Evolutionary conservation across 35 echinoderm and acorn worm genomes (phyloP).

Genomic region (Acanthaster planci): DNA sequence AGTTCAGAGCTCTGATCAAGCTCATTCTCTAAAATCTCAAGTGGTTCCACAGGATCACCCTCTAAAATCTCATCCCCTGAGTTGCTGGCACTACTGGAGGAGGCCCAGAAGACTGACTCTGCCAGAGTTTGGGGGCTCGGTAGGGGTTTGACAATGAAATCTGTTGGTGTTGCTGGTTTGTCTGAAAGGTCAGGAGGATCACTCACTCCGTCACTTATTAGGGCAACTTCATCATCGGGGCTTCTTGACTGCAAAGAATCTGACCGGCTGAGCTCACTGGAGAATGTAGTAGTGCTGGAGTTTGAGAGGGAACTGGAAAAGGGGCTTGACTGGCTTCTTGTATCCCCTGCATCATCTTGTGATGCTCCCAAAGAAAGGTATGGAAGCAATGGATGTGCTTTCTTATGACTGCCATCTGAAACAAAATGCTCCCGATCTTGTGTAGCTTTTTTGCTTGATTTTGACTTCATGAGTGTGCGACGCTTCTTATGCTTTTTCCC

Average conservation of each 20-base stretch:
- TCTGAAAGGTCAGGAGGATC: conserved; percentile 16
- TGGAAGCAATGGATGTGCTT: too few species aligned
- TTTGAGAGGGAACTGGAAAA: conserved; percentile 13
- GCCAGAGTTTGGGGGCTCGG: neutral
- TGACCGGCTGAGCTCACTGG: neutral
- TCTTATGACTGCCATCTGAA: too few species aligned
- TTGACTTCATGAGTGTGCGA: neutral
- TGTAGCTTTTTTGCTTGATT: neutral
- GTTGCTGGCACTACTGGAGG: neutral
- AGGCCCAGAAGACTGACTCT: conserved; percentile 13
- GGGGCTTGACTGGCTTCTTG: neutral
- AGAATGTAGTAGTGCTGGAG: neutral
- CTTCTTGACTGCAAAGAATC: conserved; percentile 18
- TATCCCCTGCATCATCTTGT: neutral
- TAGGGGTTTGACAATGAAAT: conserved; percentile 2
- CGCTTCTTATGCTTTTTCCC: neutral
- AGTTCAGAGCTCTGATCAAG: conserved; percentile 1
- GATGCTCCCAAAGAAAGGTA: conserved; percentile 1
- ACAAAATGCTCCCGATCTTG: too few species aligned
- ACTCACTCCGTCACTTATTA: conserved; percentile 1
- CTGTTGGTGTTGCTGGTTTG: conserved; percentile 9
- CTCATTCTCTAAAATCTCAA: conserved; percentile 36
- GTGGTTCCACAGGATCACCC: conserved; percentile 14
- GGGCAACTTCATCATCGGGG: conserved; percentile 9
- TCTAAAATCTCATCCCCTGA: neutral